Evolutionary conservation across 1,140 invertebrate species (phyloP).

Genomic region (Intoshia linei): DNA sequence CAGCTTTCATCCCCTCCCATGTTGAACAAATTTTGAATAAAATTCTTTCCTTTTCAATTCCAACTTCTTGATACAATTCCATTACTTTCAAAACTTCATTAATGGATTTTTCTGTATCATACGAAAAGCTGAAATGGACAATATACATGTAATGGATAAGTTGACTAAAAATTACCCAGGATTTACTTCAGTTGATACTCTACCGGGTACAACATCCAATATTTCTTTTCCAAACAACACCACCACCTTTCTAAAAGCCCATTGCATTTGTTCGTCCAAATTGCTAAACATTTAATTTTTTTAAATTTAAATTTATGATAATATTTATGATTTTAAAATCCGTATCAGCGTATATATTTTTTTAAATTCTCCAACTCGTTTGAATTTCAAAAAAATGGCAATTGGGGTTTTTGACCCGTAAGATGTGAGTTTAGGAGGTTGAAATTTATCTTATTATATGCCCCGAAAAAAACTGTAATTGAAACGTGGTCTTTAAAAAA

Average conservation of each 20-base stretch:
- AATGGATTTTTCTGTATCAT: conserved; percentile 60
- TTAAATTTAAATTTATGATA: too few species aligned
- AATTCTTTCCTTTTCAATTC: conserved; percentile 59
- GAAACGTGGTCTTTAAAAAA: too few species aligned
- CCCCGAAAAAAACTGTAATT: too few species aligned
- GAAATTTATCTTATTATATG: too few species aligned
- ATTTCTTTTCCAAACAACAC: conserved; percentile 85
- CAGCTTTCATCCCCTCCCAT: conserved; percentile 94
- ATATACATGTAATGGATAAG: conserved; percentile 1
- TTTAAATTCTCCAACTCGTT: too few species aligned
- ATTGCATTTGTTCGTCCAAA: conserved; percentile 28
- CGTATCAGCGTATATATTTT: too few species aligned
- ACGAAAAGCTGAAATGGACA: conserved; percentile 38
- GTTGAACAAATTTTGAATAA: conserved; percentile 83
- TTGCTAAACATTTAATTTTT: conserved; percentile 25
- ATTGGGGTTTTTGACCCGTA: too few species aligned
- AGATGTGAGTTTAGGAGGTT: too few species aligned
- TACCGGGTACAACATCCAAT: conserved; percentile 72
- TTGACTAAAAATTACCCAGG: conserved; percentile 31
- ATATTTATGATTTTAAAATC: too few species aligned
- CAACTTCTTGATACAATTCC: conserved; percentile 48
- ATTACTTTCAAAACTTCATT: conserved; percentile 57
- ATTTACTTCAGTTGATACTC: conserved; percentile 93
- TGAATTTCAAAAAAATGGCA: neutral
- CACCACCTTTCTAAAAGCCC: conserved; percentile 61